Evolutionary conservation across 2,113 vertebrate species (phyloP).

Genomic region (Protomyctophum bolini): DNA sequence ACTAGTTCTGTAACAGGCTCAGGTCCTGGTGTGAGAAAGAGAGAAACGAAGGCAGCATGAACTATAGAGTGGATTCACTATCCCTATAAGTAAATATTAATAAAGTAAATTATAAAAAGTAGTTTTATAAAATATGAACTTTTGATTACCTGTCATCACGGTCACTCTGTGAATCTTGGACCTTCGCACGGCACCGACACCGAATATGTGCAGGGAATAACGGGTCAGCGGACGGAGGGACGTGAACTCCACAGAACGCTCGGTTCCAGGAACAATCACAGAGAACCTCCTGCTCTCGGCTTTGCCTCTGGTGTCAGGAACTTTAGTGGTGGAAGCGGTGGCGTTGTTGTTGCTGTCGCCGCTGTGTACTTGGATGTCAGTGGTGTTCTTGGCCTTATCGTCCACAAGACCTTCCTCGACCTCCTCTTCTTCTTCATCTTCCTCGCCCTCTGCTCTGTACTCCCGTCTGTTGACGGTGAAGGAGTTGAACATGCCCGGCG

Average conservation of each 20-base stretch:
- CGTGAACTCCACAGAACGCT: constrained; percentile 64
- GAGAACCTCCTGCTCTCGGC: constrained; percentile 65
- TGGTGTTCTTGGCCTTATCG: constrained; percentile 44
- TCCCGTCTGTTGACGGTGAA: constrained; percentile 78
- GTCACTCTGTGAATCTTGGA: constrained; percentile 69
- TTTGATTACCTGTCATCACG: constrained; percentile 68
- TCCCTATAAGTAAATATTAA: too few relatives aligned
- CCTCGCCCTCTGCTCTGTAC: constrained; percentile 45
- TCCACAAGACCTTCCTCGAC: constrained; percentile 35
- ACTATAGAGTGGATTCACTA: too few relatives aligned
- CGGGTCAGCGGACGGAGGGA: constrained; percentile 61
- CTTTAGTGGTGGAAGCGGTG: constrained; percentile 48
- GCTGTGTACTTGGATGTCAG: constrained; percentile 41
- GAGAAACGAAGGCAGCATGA: not conserved
- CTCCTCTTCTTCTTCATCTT: constrained; percentile 49
- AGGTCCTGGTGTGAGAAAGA: constrained; percentile 64
- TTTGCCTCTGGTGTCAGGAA: constrained; percentile 47
- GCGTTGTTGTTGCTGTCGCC: constrained; percentile 52
- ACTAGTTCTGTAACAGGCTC: constrained; percentile 76
- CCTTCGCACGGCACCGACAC: constrained; percentile 44
- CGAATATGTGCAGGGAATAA: constrained; percentile 66
- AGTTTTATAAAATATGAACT: too few relatives aligned
- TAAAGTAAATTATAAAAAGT: too few relatives aligned
- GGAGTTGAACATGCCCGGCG: constrained; percentile 80
- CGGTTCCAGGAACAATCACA: constrained; percentile 67